Evolutionary conservation across 1,140 invertebrate genomes (phyloP).

Genomic region (Rhagoletis pomonella): DNA sequence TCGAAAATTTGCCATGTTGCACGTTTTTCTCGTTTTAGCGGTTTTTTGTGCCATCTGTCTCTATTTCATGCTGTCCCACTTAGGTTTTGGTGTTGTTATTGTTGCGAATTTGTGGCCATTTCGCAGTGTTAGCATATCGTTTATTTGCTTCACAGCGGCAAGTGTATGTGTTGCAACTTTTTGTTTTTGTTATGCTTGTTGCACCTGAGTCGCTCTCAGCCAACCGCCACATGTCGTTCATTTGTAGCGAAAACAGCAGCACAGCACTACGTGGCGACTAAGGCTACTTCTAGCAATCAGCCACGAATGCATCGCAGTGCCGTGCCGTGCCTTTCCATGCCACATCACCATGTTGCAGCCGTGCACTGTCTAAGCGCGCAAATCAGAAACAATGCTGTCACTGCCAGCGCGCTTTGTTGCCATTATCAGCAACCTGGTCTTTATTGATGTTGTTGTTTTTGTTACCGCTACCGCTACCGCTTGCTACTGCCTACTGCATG

Average conservation of each 20-base stretch:
- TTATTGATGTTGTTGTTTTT: not conserved
- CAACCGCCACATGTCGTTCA: not conserved
- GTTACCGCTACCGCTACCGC: not conserved
- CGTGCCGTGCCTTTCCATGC: not conserved
- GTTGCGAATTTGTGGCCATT: not conserved
- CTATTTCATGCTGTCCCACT: not conserved
- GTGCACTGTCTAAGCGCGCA: not conserved
- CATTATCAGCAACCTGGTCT: constrained; percentile 8
- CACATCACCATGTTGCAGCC: not conserved
- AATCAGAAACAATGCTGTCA: constrained; percentile 30
- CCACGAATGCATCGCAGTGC: no score
- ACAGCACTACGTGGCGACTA: not conserved
- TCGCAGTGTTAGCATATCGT: not conserved
- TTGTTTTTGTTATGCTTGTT: not conserved
- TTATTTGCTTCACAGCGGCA: not conserved
- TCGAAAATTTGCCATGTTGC: not conserved
- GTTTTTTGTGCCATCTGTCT: not conserved
- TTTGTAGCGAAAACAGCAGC: constrained; percentile 1
- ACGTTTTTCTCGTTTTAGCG: not conserved
- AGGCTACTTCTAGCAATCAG: not conserved
- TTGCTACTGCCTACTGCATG: not conserved
- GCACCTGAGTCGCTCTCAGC: not conserved
- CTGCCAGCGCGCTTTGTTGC: not conserved
- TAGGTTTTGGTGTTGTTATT: not conserved
- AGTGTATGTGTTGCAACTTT: not conserved